Conservation (phyloP, 2,113 vertebrate genomes). For the Copsychus sechellarum region DNA sequence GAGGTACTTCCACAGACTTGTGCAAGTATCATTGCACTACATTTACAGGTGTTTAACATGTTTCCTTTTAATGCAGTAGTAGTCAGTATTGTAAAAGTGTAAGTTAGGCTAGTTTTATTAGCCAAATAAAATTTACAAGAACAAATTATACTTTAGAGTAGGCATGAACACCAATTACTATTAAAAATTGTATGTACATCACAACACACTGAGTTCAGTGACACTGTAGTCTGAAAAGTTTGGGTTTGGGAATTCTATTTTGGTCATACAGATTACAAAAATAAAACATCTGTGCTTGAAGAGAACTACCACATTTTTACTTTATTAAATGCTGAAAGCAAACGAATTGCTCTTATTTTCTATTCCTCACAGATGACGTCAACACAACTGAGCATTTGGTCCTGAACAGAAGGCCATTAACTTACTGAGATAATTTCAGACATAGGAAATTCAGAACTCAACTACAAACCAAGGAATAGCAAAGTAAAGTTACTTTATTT, state of each 20-base stretch:
- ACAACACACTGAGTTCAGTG: background rate
- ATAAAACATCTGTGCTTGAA: background rate
- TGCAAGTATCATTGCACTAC: background rate
- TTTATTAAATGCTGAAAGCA: background rate
- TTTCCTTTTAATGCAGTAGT: background rate
- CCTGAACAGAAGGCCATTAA: background rate
- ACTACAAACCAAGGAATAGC: background rate
- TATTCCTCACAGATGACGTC: background rate
- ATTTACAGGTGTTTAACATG: background rate
- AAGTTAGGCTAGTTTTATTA: background rate
- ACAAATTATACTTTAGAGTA: background rate
- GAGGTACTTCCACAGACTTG: background rate
- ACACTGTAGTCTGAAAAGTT: background rate
- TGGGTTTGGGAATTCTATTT: background rate
- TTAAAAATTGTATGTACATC: background rate
- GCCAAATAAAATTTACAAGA: background rate
- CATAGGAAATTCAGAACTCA: background rate
- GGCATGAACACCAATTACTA: background rate
- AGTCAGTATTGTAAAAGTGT: background rate
- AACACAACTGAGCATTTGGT: background rate
- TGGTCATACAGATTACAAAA: background rate
- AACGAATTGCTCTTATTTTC: background rate
- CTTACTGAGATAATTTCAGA: background rate
- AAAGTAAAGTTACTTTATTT: background rate
- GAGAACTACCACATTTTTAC: background rate